These are phyloP conservation scores for Synodontis membranacea DNA, from an alignment of 2,113 vertebrate species.

Conservation along the genomic window DNA sequence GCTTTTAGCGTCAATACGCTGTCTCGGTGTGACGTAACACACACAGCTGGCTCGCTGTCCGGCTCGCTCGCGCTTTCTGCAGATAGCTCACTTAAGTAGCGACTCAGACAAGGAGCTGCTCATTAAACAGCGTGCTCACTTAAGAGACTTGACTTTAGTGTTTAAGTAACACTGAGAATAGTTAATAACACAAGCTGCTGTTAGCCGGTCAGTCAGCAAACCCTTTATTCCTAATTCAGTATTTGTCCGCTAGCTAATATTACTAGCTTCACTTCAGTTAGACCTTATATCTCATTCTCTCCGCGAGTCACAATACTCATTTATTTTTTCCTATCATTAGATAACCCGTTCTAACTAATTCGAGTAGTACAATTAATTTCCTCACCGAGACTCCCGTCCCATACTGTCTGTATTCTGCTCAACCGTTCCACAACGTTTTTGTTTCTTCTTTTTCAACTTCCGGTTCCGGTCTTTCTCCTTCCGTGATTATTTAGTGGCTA, in stretches of 20 bases:
- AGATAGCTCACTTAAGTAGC: not conserved
- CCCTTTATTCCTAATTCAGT: not conserved
- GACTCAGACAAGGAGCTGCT: not conserved
- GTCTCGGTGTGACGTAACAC: not conserved
- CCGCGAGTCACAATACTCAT: not conserved
- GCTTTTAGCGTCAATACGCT: not conserved
- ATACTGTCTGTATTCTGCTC: constrained; percentile 43
- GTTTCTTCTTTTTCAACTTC: not conserved
- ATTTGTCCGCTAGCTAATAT: not conserved
- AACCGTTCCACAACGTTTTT: not conserved
- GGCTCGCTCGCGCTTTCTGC: not conserved
- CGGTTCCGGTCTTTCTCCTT: constrained; percentile 3
- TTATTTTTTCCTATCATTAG: not conserved
- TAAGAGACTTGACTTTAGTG: not conserved
- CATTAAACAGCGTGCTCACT: not conserved
- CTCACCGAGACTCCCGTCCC: constrained; percentile 75
- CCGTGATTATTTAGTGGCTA: not conserved
- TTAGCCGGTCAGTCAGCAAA: not conserved
- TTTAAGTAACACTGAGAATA: not conserved
- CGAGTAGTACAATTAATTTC: not conserved
- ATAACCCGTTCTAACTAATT: not conserved
- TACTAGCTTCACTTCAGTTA: not conserved
- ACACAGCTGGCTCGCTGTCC: not conserved
- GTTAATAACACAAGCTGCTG: not conserved
- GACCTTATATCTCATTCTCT: not conserved